These are phyloP conservation scores for Drosophila formosana DNA, from an alignment of 2,888 invertebrate genomes.

Conservation along the genomic window DNA sequence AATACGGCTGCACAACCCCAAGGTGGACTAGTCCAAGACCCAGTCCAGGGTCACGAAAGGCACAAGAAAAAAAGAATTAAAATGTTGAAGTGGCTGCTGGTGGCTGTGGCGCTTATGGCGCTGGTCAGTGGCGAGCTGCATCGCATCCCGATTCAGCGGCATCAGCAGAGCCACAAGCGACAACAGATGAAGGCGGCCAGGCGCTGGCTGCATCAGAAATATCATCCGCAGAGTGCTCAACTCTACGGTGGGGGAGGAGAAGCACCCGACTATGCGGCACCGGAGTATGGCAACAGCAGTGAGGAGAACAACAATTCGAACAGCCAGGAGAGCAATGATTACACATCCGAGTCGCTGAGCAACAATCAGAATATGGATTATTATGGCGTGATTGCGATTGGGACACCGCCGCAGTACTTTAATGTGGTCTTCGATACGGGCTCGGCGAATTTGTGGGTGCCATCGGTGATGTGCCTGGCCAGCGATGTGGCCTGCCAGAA, in stretches of 20 bases:
- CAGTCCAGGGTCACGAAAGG: no score
- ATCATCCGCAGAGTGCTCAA: conserved; percentile 33
- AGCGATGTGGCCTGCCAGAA: conserved; percentile 96
- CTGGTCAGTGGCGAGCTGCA: conserved; percentile 69
- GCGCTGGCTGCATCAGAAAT: conserved; percentile 51
- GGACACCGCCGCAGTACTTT: conserved; percentile 95
- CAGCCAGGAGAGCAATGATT: conserved; percentile 35
- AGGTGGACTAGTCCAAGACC: no score
- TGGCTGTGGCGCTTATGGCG: conserved; percentile 52
- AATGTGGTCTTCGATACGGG: conserved; percentile 97
- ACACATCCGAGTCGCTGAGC: conserved; percentile 86
- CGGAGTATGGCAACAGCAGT: conserved; percentile 36
- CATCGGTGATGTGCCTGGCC: conserved; percentile 96
- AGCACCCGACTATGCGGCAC: conserved; percentile 34
- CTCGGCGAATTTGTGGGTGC: conserved; percentile 99
- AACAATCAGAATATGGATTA: conserved; percentile 98
- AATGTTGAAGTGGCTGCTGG: conserved; percentile 67
- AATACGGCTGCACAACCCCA: conserved; percentile 24
- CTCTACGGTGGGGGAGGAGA: conserved; percentile 4
- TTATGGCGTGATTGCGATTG: conserved; percentile 95
- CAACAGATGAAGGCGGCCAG: conserved; percentile 42
- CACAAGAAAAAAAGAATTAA: conserved; percentile 21
- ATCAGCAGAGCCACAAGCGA: conserved; percentile 48
- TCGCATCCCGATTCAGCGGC: conserved; percentile 67
- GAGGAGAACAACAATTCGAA: not conserved